These are phyloP conservation scores for Damaliscus lunatus DNA, from an alignment of 2,113 vertebrate genomes.

Conservation along the genomic window DNA sequence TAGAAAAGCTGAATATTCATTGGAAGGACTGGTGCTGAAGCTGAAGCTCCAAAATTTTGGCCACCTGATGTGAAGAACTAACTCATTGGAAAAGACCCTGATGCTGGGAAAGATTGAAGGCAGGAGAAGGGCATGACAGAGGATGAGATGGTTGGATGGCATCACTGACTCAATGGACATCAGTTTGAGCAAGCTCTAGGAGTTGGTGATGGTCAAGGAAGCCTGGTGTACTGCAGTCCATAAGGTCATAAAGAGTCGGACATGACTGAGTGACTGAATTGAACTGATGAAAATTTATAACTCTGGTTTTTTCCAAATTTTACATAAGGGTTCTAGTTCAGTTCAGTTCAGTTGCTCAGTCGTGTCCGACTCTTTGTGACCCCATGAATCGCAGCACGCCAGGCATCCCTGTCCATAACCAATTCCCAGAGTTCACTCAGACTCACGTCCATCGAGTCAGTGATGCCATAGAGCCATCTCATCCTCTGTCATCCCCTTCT, in stretches of 20 bases:
- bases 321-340: background rate
- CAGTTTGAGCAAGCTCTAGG: background rate
- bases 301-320: background rate
- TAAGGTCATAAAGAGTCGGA: background rate
- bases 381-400: too few species aligned
- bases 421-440: too few species aligned
- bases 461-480: too few species aligned
- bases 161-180: background rate
- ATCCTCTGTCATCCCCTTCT: too few species aligned
- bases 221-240: background rate
- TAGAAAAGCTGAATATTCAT: background rate
- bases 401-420: too few species aligned
- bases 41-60: background rate
- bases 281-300: background rate
- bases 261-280: background rate
- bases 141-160: background rate
- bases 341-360: too few species aligned
- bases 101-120: background rate
- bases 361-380: too few species aligned
- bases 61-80: background rate
- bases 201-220: background rate
- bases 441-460: accelerated
- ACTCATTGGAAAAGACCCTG: background rate
- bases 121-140: background rate
- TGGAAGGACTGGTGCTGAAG: background rate